A percentile compares a stretch with the other conserved stretches of the same genome.
Evolutionary conservation across 2,797 vertebrate genomes (phyloP).

Genomic region (Sciurus vulgaris): DNA sequence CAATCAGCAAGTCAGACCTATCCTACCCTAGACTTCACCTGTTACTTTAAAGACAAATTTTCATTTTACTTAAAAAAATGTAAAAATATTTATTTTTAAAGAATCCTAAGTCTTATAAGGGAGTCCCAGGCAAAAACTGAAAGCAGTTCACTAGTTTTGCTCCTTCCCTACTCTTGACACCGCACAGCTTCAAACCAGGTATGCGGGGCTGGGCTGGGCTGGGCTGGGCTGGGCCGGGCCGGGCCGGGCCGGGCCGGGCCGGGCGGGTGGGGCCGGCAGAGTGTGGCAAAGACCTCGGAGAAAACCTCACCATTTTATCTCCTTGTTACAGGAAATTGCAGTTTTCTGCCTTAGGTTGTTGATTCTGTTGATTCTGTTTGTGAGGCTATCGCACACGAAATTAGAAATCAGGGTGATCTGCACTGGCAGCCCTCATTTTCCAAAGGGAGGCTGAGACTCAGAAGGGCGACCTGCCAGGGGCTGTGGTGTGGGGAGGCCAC

Average conservation of each 20-base stretch:
- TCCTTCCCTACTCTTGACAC: not conserved
- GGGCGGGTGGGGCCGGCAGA: not conserved
- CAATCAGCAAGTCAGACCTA: not conserved
- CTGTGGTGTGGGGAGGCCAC: not conserved
- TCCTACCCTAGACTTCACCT: not conserved
- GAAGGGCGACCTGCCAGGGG: not conserved
- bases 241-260: too few relatives aligned
- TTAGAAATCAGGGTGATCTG: not conserved
- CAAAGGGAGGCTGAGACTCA: not conserved
- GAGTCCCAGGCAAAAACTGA: not conserved
- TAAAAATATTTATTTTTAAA: not conserved
- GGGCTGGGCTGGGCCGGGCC: too few relatives aligned
- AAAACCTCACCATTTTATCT: not conserved
- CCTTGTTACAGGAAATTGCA: not conserved
- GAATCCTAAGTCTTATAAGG: not conserved
- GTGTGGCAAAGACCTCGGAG: not conserved
- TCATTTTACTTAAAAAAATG: not conserved
- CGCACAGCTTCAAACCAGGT: not conserved
- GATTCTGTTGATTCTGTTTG: not conserved
- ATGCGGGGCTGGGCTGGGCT: too few relatives aligned
- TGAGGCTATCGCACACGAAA: not conserved
- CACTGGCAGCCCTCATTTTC: not conserved
- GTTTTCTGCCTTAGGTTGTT: not conserved
- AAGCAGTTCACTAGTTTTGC: not conserved
- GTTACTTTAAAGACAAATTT: not conserved